Conservation (phyloP, 1,140 invertebrate genomes). For the Centruroides vittatus region DNA sequence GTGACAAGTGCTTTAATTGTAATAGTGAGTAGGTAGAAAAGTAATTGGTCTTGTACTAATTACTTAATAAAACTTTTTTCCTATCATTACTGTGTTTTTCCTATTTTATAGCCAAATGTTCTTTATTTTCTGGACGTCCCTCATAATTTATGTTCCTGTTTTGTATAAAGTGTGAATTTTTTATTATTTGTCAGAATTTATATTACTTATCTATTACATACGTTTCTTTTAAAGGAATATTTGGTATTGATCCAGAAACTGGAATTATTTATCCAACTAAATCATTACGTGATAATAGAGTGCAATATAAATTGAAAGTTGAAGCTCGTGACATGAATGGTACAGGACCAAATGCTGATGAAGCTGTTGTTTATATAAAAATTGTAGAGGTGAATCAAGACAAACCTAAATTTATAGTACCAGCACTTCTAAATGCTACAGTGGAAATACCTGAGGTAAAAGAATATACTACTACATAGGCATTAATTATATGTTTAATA, state of each 20-base stretch:
- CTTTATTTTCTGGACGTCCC: too few relatives aligned
- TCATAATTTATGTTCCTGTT: too few relatives aligned
- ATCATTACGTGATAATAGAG: constrained; percentile 44
- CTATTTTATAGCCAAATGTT: too few relatives aligned
- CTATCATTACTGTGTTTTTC: too few relatives aligned
- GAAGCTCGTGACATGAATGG: constrained; percentile 57
- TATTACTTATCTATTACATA: too few relatives aligned
- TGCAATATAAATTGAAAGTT: constrained; percentile 51
- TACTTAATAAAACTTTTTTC: too few relatives aligned
- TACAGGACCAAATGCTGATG: constrained; percentile 25
- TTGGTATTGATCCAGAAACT: constrained; percentile 50
- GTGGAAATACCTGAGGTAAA: constrained; percentile 60
- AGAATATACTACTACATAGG: constrained; percentile 1
- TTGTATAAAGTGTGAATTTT: too few relatives aligned
- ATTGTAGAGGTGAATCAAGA: constrained; percentile 17
- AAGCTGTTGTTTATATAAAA: constrained; percentile 13
- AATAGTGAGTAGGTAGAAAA: too few relatives aligned
- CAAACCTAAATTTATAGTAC: constrained; percentile 37
- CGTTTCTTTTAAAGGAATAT: constrained; percentile 39
- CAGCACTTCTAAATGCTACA: constrained; percentile 54
- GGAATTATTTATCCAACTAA: constrained; percentile 62
- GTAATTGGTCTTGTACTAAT: too few relatives aligned
- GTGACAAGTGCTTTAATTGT: too few relatives aligned
- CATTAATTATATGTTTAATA: neutral
- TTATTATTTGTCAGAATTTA: too few relatives aligned